Evolutionary conservation across 2,888 invertebrate species (phyloP).

Genomic region (Frankliniella intonsa): DNA sequence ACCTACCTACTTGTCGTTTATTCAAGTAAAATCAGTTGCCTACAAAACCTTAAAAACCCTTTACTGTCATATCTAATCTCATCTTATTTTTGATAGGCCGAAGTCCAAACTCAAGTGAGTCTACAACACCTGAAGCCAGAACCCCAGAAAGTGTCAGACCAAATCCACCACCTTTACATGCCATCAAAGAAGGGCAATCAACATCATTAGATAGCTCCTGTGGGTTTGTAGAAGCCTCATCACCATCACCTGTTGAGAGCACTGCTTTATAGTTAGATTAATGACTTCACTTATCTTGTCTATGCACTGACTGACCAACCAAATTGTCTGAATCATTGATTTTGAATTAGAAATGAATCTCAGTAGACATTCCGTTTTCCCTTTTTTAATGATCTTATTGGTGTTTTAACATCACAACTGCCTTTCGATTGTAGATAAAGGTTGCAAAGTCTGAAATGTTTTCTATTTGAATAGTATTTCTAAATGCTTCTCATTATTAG

Average conservation of each 20-base stretch:
- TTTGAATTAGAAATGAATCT: too few relatives aligned
- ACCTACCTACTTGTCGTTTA: neutral
- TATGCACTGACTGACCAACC: too few relatives aligned
- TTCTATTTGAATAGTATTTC: too few relatives aligned
- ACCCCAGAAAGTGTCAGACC: constrained; percentile 39
- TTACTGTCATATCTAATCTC: neutral
- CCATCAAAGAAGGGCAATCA: constrained; percentile 52
- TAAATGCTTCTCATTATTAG: too few relatives aligned
- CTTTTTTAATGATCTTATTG: too few relatives aligned
- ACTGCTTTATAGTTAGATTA: constrained; percentile 36
- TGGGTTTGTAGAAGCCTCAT: constrained; percentile 27
- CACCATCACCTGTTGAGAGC: constrained; percentile 42
- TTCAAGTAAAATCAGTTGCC: neutral
- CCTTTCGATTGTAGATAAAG: too few relatives aligned
- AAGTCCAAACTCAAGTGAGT: constrained; percentile 57
- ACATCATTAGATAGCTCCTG: constrained; percentile 32
- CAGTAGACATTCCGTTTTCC: too few relatives aligned
- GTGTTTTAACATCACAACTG: too few relatives aligned
- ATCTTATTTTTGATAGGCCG: constrained; percentile 45
- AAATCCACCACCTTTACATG: constrained; percentile 49
- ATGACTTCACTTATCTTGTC: neutral
- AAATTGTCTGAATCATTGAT: too few relatives aligned
- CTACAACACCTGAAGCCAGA: constrained; percentile 56
- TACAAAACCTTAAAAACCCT: neutral
- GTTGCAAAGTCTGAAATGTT: too few relatives aligned